Evolutionary conservation across 1,140 invertebrate species (phyloP).

Genomic region (Lamellibrachia luymesi): DNA sequence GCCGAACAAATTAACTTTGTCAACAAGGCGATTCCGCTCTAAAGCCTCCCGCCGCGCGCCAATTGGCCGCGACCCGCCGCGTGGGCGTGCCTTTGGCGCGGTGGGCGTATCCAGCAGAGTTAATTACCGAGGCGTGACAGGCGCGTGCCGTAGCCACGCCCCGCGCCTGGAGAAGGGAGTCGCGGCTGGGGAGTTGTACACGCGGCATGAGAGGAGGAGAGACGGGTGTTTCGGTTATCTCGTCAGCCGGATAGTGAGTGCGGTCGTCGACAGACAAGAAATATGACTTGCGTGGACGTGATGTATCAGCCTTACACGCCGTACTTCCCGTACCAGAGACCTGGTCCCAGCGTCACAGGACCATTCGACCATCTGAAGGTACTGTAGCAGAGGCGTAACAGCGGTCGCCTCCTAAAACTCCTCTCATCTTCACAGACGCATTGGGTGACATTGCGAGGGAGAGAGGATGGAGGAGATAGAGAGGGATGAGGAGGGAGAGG

Average conservation of each 20-base stretch:
- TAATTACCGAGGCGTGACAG: not conserved
- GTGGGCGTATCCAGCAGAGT: not conserved
- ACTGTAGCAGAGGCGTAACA: not conserved
- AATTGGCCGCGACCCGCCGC: not conserved
- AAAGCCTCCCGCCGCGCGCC: not conserved
- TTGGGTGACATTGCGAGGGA: not conserved
- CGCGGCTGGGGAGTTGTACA: not conserved
- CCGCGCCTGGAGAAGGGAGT: not conserved
- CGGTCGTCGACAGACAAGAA: not conserved
- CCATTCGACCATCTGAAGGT: not conserved
- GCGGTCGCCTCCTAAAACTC: too few species aligned
- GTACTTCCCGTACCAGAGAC: slow-evolving; percentile 20
- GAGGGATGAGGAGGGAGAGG: too few species aligned
- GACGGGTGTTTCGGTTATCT: not conserved
- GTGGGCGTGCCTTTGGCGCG: not conserved
- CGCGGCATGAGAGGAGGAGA: not conserved
- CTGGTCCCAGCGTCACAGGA: not conserved
- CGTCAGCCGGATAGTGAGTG: not conserved
- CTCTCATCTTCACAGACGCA: not conserved
- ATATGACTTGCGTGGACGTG: slow-evolving; percentile 23
- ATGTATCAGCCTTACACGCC: slow-evolving; percentile 27
- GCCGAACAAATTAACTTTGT: not conserved
- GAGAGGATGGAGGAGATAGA: too few species aligned
- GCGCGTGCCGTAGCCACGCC: not conserved
- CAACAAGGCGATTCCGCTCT: not conserved